These are phyloP conservation scores for Mionectes olivaceus DNA, from an alignment of 2,797 vertebrate genomes.

Conservation along the genomic window DNA sequence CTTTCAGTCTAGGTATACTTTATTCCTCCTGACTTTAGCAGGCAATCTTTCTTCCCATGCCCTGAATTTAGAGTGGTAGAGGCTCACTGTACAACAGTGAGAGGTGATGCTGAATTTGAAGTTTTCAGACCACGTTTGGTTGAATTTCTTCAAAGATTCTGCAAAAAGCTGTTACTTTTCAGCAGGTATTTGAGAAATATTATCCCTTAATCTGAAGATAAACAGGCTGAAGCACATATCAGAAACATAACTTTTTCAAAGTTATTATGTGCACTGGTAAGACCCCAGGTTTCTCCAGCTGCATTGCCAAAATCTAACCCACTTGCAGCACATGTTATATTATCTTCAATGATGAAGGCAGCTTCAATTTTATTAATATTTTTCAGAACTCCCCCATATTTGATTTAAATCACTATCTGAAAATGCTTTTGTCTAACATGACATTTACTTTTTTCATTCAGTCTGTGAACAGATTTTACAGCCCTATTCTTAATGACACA, in stretches of 20 bases:
- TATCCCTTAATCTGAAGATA: not conserved
- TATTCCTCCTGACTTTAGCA: not conserved
- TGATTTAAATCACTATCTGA: not conserved
- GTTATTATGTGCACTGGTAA: not conserved
- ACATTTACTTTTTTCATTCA: not conserved
- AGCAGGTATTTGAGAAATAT: not conserved
- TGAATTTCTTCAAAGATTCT: not conserved
- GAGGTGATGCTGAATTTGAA: not conserved
- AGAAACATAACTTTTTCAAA: not conserved
- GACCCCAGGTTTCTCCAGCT: not conserved
- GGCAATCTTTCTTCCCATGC: not conserved
- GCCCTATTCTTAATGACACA: not conserved
- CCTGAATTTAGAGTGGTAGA: not conserved
- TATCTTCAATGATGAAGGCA: not conserved
- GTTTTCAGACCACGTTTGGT: not conserved
- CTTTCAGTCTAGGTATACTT: not conserved
- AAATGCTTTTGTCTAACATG: not conserved
- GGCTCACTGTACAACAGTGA: not conserved
- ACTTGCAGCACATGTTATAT: not conserved
- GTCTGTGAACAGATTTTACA: not conserved
- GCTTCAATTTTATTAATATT: not conserved
- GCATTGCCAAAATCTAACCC: not conserved
- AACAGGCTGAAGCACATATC: not conserved
- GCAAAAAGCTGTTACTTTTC: not conserved
- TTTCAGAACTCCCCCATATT: not conserved